These are phyloP conservation scores for Strigamia maritima DNA, from an alignment of 2,888 invertebrate genomes.

Conservation along the genomic window DNA sequence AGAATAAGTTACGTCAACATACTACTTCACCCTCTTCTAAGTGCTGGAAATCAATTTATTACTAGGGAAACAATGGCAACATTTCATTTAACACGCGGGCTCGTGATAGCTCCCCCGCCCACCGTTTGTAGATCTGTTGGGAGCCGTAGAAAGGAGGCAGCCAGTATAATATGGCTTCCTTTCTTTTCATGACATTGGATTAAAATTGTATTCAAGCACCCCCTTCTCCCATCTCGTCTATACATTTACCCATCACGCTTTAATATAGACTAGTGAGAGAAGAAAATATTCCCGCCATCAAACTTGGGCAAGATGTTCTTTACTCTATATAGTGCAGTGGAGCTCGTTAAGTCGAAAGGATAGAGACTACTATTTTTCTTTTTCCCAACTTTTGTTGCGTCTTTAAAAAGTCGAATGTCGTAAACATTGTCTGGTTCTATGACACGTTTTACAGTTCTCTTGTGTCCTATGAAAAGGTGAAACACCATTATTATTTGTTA, in stretches of 20 bases:
- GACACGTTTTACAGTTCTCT: constrained; percentile 6
- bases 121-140: constrained; percentile 29
- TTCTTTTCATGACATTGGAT: constrained; percentile 25
- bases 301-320: constrained; percentile 1
- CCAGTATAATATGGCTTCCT: constrained; percentile 16
- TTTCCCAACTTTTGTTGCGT: constrained; percentile 20
- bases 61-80: constrained; percentile 35
- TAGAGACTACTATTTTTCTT: constrained; percentile 12
- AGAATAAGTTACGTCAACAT: constrained; percentile 34
- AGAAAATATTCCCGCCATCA: constrained; percentile 23
- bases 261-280: constrained; percentile 23
- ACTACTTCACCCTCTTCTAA: background rate
- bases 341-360: constrained; percentile 23
- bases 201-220: constrained; percentile 31
- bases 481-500: constrained; percentile 15
- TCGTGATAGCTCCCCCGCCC: constrained; percentile 10
- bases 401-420: constrained; percentile 21
- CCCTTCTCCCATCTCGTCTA: background rate
- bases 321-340: background rate
- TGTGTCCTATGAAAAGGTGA: background rate
- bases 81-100: constrained; percentile 30
- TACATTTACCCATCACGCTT: constrained; percentile 16
- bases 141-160: constrained; percentile 26
- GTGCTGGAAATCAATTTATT: constrained; percentile 38
- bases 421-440: background rate